phyloP scores from a whole-genome alignment of 92 coral and sea anemone genomes.

The Pocillopora grandis region DNA sequence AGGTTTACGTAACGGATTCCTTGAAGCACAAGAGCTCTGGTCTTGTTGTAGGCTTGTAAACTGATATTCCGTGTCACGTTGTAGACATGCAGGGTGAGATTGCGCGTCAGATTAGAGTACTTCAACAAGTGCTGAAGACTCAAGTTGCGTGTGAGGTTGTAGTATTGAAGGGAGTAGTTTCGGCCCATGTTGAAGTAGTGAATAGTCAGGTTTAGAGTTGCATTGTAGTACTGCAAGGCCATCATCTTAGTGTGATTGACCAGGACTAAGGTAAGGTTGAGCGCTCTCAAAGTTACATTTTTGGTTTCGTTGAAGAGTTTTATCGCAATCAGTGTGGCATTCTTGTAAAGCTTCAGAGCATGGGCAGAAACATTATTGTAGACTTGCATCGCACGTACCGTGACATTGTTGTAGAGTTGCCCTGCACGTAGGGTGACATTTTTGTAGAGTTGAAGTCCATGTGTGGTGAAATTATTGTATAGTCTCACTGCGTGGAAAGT shows the following conservation, averaged over 20 bases:
- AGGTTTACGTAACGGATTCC: conserved; percentile 59
- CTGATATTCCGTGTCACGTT: conserved; percentile 66
- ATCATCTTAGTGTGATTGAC: conserved; percentile 48
- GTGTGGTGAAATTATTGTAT: conserved; percentile 68
- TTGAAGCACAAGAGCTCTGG: conserved; percentile 59
- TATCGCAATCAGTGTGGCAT: conserved; percentile 59
- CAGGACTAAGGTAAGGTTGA: conserved; percentile 55
- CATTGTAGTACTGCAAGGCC: conserved; percentile 48
- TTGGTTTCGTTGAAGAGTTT: conserved; percentile 67
- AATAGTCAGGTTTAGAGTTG: conserved; percentile 36
- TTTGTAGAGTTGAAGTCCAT: conserved; percentile 57
- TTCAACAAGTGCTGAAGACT: conserved; percentile 57
- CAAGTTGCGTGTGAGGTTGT: conserved; percentile 65
- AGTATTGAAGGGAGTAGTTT: conserved; percentile 55
- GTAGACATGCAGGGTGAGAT: conserved; percentile 51
- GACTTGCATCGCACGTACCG: conserved; percentile 52
- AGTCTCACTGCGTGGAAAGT: conserved; percentile 54
- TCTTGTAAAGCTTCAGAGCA: conserved; percentile 59
- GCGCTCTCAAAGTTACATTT: conserved; percentile 64
- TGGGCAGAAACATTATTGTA: conserved; percentile 55
- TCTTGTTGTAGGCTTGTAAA: conserved; percentile 48
- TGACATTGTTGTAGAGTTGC: conserved; percentile 68
- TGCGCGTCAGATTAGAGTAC: conserved; percentile 59
- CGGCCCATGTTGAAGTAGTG: conserved; percentile 62
- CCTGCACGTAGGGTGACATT: conserved; percentile 60